Base-by-base conservation (phyloP, 2,888 invertebrate genomes). In the Oscheius sp. region DNA sequence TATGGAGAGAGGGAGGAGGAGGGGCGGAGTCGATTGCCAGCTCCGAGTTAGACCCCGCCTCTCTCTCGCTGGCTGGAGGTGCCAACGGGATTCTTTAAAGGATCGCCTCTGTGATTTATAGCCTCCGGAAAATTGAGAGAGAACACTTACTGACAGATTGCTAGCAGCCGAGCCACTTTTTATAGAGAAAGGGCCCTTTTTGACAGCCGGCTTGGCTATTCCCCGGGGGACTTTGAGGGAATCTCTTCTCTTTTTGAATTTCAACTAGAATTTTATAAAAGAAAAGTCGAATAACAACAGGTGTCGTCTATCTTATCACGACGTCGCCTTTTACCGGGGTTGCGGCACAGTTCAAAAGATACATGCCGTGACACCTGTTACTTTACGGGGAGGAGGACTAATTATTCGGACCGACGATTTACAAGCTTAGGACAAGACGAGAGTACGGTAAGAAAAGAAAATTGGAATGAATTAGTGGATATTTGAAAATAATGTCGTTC, bases 301-400 rank as follows among this genome's bases (percentile, higher is more conserved):
- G 21, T 55, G 55, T 3, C 2, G 21, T 29, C 49, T 66, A 66
- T 66, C 49, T 52, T 66, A 66, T 66, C 66, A 52, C 16, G 45
- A 35, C n/a, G n/a, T n/a, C n/a, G 9, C 35, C 35, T 9, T 35
- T 35, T 43, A 45, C 63, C n/a, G n/a, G n/a, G 63, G 63, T 21
- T 45, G 43, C 23, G 63, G 43, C 45, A 18, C 13, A 58, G 29
- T 18, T 43, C 63, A 61, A 43, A 63, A 21, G 27, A 63, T 16
- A 13, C 63, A 63, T 66, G 66, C 52, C 35, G 66, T 27, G 63
- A 63, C 63, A 63, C 63, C 63, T 63, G 63, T 63, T 63, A 35
- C n/a, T 63, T 63, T 63, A 63, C 45, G 63, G n/a, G n/a, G n/a
- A n/a, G 63, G 21, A 43, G 35, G 35, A 35, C 35, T 35, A 35